These are phyloP conservation scores for Lanius collurio DNA, from an alignment of 2,113 vertebrate species.

Conservation along the genomic window DNA sequence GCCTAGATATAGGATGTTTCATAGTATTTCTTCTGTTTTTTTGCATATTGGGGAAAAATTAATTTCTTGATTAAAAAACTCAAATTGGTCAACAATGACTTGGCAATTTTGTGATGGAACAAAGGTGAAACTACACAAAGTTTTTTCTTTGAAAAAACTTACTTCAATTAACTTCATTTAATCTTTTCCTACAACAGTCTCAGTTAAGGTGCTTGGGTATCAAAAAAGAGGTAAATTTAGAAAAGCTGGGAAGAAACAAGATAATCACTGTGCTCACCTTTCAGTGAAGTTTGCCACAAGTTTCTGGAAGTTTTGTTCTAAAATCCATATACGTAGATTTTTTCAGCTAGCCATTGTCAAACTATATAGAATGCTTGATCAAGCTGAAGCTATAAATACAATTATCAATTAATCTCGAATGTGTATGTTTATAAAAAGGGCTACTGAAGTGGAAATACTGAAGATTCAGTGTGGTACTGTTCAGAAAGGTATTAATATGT, in stretches of 20 bases:
- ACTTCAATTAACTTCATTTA: neutral
- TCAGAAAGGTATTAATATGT: neutral
- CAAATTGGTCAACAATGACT: neutral
- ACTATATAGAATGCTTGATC: neutral
- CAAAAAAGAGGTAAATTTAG: neutral
- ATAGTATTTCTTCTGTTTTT: neutral
- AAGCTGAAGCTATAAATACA: neutral
- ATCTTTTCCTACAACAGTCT: neutral
- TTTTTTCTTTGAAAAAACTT: neutral
- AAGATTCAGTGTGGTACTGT: neutral
- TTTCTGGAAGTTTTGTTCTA: neutral
- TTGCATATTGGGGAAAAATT: neutral
- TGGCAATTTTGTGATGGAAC: neutral
- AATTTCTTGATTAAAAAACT: neutral
- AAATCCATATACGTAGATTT: neutral
- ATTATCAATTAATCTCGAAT: neutral
- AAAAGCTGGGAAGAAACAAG: neutral
- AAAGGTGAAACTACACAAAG: neutral
- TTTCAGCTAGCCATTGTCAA: neutral
- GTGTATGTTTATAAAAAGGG: neutral
- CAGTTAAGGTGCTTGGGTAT: neutral
- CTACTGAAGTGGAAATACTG: neutral
- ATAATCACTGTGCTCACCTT: neutral
- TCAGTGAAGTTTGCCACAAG: neutral
- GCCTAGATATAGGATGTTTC: neutral